Percentiles rank a stretch among this genome's conserved stretches.
These are phyloP conservation scores for Riptortus pedestris DNA, from an alignment of 1,140 invertebrate species.

Conservation along the genomic window DNA sequence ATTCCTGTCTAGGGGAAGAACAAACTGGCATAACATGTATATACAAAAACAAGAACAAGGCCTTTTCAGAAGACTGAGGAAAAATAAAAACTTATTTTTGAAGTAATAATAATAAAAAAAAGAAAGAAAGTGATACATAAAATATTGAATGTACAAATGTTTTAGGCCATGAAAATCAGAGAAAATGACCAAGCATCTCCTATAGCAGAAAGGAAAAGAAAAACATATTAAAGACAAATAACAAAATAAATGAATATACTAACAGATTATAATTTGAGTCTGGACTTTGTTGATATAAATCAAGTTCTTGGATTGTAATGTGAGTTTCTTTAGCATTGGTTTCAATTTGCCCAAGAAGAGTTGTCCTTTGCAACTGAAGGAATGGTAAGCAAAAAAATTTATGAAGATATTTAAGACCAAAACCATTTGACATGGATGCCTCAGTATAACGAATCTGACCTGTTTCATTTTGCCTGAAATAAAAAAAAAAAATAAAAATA, in stretches of 20 bases:
- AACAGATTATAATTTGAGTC: slow-evolving; percentile 81
- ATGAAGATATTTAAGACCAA: slow-evolving; percentile 85
- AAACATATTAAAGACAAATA: too few species aligned
- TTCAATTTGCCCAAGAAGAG: slow-evolving; percentile 75
- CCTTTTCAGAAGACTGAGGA: too few species aligned
- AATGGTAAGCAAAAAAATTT: slow-evolving; percentile 96
- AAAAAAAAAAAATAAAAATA: slow-evolving; percentile 9
- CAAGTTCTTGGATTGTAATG: slow-evolving; percentile 72
- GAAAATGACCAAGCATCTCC: too few species aligned
- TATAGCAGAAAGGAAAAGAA: neutral
- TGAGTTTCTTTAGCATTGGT: slow-evolving; percentile 75
- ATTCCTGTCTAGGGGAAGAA: too few species aligned
- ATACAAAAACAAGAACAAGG: too few species aligned
- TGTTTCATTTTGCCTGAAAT: slow-evolving; percentile 37
- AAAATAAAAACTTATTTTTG: too few species aligned
- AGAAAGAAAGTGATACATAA: too few species aligned
- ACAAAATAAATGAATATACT: slow-evolving; percentile 31
- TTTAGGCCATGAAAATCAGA: too few species aligned
- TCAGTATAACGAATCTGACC: slow-evolving; percentile 78
- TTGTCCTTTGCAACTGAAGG: slow-evolving; percentile 79
- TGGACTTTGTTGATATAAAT: slow-evolving; percentile 70
- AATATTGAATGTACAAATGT: too few species aligned
- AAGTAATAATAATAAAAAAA: too few species aligned
- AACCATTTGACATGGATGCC: slow-evolving; percentile 92
- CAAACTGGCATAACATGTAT: too few species aligned